These are phyloP conservation scores for Macheiramphus alcinus DNA, from an alignment of 2,113 vertebrate genomes.

Conservation along the genomic window DNA sequence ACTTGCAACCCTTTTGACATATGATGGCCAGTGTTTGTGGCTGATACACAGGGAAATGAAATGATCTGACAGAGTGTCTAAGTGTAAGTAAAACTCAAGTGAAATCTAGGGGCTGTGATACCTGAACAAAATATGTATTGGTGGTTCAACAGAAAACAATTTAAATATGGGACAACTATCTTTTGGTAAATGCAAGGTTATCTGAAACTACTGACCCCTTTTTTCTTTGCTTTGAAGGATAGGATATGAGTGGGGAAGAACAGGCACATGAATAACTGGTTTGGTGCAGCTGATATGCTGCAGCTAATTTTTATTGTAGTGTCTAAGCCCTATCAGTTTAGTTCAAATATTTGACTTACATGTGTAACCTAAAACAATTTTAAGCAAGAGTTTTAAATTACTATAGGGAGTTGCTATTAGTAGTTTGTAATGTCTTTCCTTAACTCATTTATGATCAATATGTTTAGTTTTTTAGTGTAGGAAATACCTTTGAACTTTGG, in stretches of 20 bases:
- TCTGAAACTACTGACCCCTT: background rate
- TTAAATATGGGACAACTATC: background rate
- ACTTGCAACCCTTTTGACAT: background rate
- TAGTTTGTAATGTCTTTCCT: background rate
- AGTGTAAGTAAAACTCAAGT: background rate
- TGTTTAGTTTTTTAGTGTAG: background rate
- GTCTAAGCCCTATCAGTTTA: background rate
- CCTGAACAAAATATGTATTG: background rate
- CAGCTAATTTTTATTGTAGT: background rate
- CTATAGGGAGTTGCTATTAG: background rate
- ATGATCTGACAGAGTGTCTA: background rate
- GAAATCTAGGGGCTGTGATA: background rate
- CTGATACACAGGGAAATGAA: background rate
- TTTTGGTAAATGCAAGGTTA: background rate
- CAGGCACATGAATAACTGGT: fast-evolving
- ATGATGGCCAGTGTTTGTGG: background rate
- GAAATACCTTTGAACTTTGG: background rate
- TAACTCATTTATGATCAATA: background rate
- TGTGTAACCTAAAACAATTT: background rate
- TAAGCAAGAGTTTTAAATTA: background rate
- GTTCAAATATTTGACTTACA: background rate
- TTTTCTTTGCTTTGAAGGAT: background rate
- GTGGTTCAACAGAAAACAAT: background rate
- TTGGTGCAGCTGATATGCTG: background rate
- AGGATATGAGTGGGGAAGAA: background rate